Percentiles rank a stretch among this genome's conserved stretches.
Conservation (phyloP, 2,113 vertebrate genomes). For the Tricholaema leucomelas region DNA sequence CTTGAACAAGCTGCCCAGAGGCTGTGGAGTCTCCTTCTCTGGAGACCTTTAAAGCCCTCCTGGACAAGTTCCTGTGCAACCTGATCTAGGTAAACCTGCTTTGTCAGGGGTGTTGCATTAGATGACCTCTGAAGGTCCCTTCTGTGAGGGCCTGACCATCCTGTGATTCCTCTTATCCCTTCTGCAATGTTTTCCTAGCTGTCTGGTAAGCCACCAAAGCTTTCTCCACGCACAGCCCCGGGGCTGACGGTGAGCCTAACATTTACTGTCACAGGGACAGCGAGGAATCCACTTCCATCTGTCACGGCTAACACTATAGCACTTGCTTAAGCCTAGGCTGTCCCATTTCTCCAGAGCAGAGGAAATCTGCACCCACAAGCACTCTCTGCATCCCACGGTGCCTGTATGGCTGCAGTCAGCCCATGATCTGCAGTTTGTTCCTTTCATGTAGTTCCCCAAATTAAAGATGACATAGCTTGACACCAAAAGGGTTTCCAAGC, state of each 20-base stretch:
- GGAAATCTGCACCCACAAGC: not conserved
- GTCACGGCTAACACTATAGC: not conserved
- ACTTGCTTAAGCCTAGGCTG: not conserved
- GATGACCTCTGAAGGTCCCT: too few species aligned
- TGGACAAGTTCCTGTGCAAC: too few species aligned
- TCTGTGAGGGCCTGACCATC: too few species aligned
- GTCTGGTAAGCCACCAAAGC: not conserved
- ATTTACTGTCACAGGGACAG: not conserved
- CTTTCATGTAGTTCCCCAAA: not conserved
- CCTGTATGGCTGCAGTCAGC: not conserved
- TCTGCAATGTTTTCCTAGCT: not conserved
- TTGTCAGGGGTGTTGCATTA: too few species aligned
- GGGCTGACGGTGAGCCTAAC: not conserved
- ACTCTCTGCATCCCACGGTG: not conserved
- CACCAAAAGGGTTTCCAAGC: slow-evolving; percentile 23
- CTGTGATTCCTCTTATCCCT: not conserved
- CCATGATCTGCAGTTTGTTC: not conserved
- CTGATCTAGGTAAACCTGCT: too few species aligned
- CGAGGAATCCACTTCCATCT: not conserved
- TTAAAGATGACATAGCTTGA: slow-evolving; percentile 11
- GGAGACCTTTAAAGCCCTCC: too few species aligned
- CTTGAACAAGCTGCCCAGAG: too few species aligned
- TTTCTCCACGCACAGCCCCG: not conserved
- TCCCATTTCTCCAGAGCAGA: not conserved
- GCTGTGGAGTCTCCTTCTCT: too few species aligned